phyloP scores from a whole-genome alignment of 2,797 vertebrate species.

The Diceros bicornis region DNA sequence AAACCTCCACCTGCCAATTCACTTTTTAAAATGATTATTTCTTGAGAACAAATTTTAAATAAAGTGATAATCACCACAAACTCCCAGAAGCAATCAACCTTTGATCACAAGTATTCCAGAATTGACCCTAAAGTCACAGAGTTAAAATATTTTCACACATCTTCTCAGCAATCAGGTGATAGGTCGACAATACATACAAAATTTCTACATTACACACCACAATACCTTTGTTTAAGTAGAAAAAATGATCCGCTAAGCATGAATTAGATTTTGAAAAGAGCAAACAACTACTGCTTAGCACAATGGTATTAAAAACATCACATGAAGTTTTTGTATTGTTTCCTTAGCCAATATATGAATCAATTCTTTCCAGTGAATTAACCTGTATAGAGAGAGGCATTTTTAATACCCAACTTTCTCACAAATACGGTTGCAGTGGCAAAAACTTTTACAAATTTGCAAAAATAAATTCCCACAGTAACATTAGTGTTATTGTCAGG shows the following conservation, averaged over 20 bases:
- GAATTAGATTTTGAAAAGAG: constrained; percentile 80
- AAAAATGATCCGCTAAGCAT: constrained; percentile 72
- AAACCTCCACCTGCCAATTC: constrained; percentile 88
- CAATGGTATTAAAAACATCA: constrained; percentile 75
- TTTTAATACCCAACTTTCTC: constrained; percentile 85
- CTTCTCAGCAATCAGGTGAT: not conserved
- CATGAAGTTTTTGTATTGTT: constrained; percentile 79
- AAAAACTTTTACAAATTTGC: constrained; percentile 86
- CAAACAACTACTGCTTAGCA: constrained; percentile 75
- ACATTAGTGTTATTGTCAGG: constrained; percentile 60
- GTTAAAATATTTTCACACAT: not conserved
- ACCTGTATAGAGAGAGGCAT: constrained; percentile 85
- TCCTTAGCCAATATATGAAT: constrained; percentile 83
- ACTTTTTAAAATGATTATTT: constrained; percentile 83
- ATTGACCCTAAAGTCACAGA: not conserved
- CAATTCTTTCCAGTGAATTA: constrained; percentile 86
- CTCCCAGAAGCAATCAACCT: constrained; percentile 76
- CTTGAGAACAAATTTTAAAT: constrained; percentile 81
- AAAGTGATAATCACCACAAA: constrained; percentile 84
- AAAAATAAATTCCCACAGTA: constrained; percentile 82
- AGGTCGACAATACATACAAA: constrained; percentile 74
- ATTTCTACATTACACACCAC: constrained; percentile 66
- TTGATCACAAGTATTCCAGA: constrained; percentile 49
- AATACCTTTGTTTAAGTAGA: constrained; percentile 71
- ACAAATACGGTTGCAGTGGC: constrained; percentile 83